Evolutionary conservation across 2,888 invertebrate genomes (phyloP).

Genomic region (Criorhina ranunculi): DNA sequence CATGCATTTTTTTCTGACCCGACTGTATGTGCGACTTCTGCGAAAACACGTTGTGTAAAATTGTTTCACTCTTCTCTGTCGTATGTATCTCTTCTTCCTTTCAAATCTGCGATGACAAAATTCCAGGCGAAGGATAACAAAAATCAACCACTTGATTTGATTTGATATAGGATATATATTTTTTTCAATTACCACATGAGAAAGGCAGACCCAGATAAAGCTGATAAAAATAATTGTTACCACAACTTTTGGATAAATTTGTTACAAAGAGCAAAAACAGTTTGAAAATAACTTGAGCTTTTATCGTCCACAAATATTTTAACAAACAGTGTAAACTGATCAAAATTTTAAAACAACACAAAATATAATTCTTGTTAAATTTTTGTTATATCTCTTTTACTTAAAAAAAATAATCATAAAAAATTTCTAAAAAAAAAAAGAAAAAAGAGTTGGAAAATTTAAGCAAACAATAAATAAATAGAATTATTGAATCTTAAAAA

Average conservation of each 20-base stretch:
- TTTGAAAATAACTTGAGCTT: conserved; percentile 61
- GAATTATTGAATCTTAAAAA: conserved; percentile 67
- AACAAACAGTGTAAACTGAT: conserved; percentile 52
- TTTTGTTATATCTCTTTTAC: conserved; percentile 48
- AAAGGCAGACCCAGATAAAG: conserved; percentile 24
- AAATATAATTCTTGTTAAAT: conserved; percentile 50
- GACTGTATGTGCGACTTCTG: conserved; percentile 45
- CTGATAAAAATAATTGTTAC: conserved; percentile 50
- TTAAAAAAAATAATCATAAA: conserved; percentile 41
- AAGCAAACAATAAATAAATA: conserved; percentile 69
- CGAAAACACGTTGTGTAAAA: conserved; percentile 54
- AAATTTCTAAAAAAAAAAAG: conserved; percentile 59
- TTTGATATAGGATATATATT: too few species aligned
- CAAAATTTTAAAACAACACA: conserved; percentile 40
- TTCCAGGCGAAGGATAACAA: conserved; percentile 35
- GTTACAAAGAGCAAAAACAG: conserved; percentile 45
- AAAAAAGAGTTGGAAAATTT: conserved; percentile 18
- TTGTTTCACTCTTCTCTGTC: conserved; percentile 62
- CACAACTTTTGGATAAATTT: conserved; percentile 45
- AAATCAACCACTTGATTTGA: conserved; percentile 22
- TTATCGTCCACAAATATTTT: conserved; percentile 27
- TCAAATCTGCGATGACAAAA: conserved; percentile 59
- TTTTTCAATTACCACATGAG: conserved; percentile 13
- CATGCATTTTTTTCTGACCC: conserved; percentile 65
- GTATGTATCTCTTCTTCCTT: conserved; percentile 56